phyloP scores from a whole-genome alignment of 2,888 invertebrate species.

The Exephanes ischioxanthus region DNA sequence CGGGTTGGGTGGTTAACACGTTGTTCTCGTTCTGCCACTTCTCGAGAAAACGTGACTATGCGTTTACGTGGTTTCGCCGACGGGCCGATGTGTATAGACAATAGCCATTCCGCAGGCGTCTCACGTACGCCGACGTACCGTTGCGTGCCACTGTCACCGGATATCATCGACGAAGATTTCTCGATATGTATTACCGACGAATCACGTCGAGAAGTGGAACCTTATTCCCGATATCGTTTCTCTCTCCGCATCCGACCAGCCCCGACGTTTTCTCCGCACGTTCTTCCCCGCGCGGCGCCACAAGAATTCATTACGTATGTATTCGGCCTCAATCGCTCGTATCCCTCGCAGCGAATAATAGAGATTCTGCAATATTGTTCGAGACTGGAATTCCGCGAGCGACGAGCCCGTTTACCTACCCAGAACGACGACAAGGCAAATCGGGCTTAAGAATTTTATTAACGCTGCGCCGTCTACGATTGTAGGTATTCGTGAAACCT shows the following conservation, averaged over 20 bases:
- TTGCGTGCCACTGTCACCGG: slow-evolving; percentile 61
- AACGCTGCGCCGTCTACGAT: neutral
- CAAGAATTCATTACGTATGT: slow-evolving; percentile 14
- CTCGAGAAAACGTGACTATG: slow-evolving; percentile 45
- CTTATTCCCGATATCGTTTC: slow-evolving; percentile 1
- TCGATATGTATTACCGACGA: slow-evolving; percentile 49
- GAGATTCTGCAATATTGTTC: slow-evolving; percentile 7
- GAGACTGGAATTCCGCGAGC: neutral
- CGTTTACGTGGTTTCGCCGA: slow-evolving; percentile 50
- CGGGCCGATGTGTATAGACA: slow-evolving; percentile 33
- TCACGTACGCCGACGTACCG: slow-evolving; percentile 54
- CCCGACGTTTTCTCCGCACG: slow-evolving; percentile 14
- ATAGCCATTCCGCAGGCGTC: slow-evolving; percentile 43
- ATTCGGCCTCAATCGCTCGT: slow-evolving; percentile 14
- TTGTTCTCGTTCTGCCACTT: slow-evolving; percentile 4
- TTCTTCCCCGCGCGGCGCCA: neutral
- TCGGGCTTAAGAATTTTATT: neutral
- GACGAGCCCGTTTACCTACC: neutral
- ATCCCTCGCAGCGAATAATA: neutral
- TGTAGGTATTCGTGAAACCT: neutral
- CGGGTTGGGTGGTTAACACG: neutral
- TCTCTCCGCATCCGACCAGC: neutral
- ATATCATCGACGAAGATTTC: slow-evolving; percentile 61
- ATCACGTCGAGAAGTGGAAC: slow-evolving; percentile 5
- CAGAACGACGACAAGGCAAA: neutral